Evolutionary conservation across 2,888 invertebrate genomes (phyloP).

Genomic region (Ditula angustiorana): DNA sequence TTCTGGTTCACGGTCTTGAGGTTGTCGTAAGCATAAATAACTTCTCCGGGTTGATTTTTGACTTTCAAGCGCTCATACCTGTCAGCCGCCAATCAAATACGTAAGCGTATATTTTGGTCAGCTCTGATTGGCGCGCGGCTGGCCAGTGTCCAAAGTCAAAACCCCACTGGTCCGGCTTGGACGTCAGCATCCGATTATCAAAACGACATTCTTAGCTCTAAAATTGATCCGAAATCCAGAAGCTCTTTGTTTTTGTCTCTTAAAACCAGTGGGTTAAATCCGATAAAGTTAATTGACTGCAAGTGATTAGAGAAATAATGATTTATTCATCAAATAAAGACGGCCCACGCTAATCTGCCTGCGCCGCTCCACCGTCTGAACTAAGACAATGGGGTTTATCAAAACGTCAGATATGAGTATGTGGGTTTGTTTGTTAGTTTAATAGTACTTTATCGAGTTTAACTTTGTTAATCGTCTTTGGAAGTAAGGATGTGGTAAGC

Average conservation of each 20-base stretch:
- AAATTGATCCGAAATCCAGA: conserved; percentile 24
- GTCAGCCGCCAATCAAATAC: too few relatives aligned
- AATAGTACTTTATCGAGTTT: conserved; percentile 8
- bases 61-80: too few relatives aligned
- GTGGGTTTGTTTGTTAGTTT: conserved; percentile 28
- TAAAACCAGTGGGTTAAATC: conserved; percentile 31
- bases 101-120: too few relatives aligned
- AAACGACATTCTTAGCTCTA: not conserved
- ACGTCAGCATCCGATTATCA: not conserved
- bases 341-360: conserved; percentile 51
- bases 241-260: conserved; percentile 29
- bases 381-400: conserved; percentile 67
- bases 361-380: conserved; percentile 42
- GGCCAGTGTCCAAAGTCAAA: too few relatives aligned
- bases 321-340: conserved; percentile 59
- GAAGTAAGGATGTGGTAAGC: too few relatives aligned
- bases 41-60: too few relatives aligned
- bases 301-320: conserved; percentile 52
- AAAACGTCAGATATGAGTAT: conserved; percentile 54
- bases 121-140: too few relatives aligned
- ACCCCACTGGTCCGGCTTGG: too few relatives aligned
- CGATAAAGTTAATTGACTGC: conserved; percentile 45
- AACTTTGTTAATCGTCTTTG: not conserved
- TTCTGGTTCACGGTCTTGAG: too few relatives aligned
- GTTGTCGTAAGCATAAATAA: too few relatives aligned